phyloP scores from a whole-genome alignment of 2,797 vertebrate species.

The Myripristis murdjan region DNA sequence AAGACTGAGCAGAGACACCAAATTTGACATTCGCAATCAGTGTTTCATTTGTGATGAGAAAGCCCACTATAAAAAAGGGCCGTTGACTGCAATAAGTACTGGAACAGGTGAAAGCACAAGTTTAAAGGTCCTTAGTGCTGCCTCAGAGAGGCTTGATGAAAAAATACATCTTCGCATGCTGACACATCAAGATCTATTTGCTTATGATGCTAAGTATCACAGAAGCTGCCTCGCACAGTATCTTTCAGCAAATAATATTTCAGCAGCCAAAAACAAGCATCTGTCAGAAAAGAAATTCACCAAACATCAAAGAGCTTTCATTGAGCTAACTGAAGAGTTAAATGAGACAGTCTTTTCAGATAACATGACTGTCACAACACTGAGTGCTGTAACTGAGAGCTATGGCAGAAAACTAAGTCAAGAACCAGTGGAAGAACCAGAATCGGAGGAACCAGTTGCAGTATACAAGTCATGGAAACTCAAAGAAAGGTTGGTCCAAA shows the following conservation, averaged over 20 bases:
- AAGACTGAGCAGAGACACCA: constrained; percentile 15
- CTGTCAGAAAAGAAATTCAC: constrained; percentile 24
- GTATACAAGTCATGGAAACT: constrained; percentile 26
- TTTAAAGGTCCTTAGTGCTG: constrained; percentile 31
- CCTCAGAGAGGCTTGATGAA: constrained; percentile 25
- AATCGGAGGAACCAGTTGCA: background rate
- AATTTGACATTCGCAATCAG: constrained; percentile 22
- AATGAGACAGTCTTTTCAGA: constrained; percentile 17
- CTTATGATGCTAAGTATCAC: constrained; percentile 29
- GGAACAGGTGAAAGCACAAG: constrained; percentile 21
- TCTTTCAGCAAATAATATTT: constrained; percentile 39
- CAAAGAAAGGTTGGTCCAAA: constrained; percentile 19
- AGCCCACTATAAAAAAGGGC: constrained; percentile 7
- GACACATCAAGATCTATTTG: constrained; percentile 26
- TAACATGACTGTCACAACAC: constrained; percentile 6
- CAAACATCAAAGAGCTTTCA: constrained; percentile 28
- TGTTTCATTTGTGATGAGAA: constrained; percentile 31
- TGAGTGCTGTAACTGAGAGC: constrained; percentile 19
- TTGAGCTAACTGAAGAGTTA: constrained; percentile 20
- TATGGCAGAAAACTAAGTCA: constrained; percentile 13
- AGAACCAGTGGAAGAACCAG: background rate
- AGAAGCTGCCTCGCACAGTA: constrained; percentile 39
- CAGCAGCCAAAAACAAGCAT: constrained; percentile 27
- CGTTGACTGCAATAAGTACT: background rate
- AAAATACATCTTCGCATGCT: constrained; percentile 13